These are phyloP conservation scores for Scrobipalpa costella DNA, from an alignment of 2,888 invertebrate genomes.

Conservation along the genomic window DNA sequence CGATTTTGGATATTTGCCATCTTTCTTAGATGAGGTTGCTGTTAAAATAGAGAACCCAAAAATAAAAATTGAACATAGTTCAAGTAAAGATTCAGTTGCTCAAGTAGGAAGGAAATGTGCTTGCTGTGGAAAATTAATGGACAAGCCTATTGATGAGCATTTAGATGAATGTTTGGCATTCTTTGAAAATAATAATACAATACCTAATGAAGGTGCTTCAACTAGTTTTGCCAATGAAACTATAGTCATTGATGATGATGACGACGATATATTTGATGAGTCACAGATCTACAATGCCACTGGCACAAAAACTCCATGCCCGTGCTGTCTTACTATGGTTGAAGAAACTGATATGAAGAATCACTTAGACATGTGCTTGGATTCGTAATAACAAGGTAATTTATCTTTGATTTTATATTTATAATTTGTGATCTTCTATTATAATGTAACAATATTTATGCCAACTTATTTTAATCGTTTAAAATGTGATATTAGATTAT, in stretches of 20 bases:
- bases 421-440: neutral
- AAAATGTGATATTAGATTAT: conserved; percentile 51
- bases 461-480: conserved; percentile 20
- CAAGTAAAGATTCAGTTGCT: conserved; percentile 37
- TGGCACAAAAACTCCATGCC: conserved; percentile 79
- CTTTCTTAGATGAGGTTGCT: conserved; percentile 34
- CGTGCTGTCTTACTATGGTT: conserved; percentile 81
- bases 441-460: neutral
- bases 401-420: conserved; percentile 18
- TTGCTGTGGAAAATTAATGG: conserved; percentile 62
- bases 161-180: conserved; percentile 76
- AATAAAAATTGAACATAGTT: conserved; percentile 43
- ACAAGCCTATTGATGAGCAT: conserved; percentile 65
- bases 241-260: conserved; percentile 57
- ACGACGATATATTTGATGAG: conserved; percentile 61
- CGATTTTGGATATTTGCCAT: conserved; percentile 35
- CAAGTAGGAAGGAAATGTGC: conserved; percentile 58
- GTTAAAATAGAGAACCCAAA: conserved; percentile 35
- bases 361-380: conserved; percentile 79
- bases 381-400: conserved; percentile 19
- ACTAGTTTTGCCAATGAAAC: conserved; percentile 47
- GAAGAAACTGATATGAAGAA: conserved; percentile 77
- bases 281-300: conserved; percentile 64
- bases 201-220: conserved; percentile 56
- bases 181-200: conserved; percentile 67